Percentiles rank a stretch among this genome's conserved stretches.
phyloP scores from a whole-genome alignment of 2,113 vertebrate genomes.

The Megaptera novaeangliae region DNA sequence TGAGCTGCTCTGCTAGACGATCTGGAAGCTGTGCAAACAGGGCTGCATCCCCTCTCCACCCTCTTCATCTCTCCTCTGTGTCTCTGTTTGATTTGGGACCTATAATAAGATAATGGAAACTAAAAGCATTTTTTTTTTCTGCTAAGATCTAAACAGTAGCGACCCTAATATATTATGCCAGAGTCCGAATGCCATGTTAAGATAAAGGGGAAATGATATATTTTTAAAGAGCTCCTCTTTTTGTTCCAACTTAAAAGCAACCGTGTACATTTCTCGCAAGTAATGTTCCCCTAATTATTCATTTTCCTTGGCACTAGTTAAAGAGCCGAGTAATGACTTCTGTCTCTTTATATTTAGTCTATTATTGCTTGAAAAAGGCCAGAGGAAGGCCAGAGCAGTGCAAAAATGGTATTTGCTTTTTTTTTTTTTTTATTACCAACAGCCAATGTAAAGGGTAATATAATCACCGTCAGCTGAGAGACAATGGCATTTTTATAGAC shows the following conservation, averaged over 20 bases:
- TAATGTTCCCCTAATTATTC: conserved; percentile 84
- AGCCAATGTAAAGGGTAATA: conserved; percentile 75
- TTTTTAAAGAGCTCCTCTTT: conserved; percentile 77
- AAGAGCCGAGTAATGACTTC: conserved; percentile 79
- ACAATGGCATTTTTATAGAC: conserved; percentile 85
- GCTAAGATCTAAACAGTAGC: conserved; percentile 79
- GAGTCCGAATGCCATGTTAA: conserved; percentile 61
- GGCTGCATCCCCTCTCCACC: neutral
- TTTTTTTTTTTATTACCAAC: conserved; percentile 69
- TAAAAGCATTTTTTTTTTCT: conserved; percentile 59
- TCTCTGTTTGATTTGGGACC: conserved; percentile 46
- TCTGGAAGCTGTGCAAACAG: neutral
- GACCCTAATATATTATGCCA: conserved; percentile 71
- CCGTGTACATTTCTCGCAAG: conserved; percentile 79
- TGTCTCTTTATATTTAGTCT: conserved; percentile 85
- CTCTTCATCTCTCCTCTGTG: neutral
- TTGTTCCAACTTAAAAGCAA: conserved; percentile 80
- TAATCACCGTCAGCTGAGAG: conserved; percentile 81
- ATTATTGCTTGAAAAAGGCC: conserved; percentile 84
- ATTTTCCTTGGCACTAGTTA: conserved; percentile 83
- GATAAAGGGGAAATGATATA: conserved; percentile 79
- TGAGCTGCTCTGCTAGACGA: neutral
- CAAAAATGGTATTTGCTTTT: conserved; percentile 77
- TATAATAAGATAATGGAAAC: conserved; percentile 70
- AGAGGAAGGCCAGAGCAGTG: conserved; percentile 75